Evolutionary conservation across 2,888 invertebrate genomes (phyloP).

Genomic region (Plutella xylostella): DNA sequence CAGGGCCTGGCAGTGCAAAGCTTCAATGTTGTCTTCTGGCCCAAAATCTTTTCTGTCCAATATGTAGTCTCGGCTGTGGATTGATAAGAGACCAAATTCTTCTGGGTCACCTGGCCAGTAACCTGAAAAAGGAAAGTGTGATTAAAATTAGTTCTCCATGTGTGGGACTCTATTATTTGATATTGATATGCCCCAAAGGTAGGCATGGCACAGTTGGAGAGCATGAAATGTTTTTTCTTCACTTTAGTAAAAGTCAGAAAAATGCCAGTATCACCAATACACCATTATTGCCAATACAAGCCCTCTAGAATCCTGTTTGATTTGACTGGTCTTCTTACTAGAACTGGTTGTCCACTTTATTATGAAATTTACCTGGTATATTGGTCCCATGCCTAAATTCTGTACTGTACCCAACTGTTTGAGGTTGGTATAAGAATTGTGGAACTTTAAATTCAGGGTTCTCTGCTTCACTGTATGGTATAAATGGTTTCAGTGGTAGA

Average conservation of each 20-base stretch:
- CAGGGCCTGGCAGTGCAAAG: constrained; percentile 80
- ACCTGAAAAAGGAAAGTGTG: constrained; percentile 72
- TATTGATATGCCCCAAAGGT: constrained; percentile 4
- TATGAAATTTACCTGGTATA: constrained; percentile 73
- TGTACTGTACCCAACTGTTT: constrained; percentile 67
- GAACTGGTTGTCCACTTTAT: too few species aligned
- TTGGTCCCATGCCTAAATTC: constrained; percentile 75
- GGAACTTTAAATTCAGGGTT: constrained; percentile 70
- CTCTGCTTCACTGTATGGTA: constrained; percentile 65
- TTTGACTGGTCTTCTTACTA: too few species aligned
- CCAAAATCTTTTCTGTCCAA: constrained; percentile 58
- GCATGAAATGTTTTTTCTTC: too few species aligned
- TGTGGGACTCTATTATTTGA: neutral
- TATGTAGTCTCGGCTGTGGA: constrained; percentile 75
- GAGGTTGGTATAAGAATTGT: constrained; percentile 71
- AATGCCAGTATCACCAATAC: too few species aligned
- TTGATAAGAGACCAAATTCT: constrained; percentile 84
- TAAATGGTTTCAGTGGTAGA: constrained; percentile 75
- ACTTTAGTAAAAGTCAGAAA: too few species aligned
- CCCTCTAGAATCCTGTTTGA: too few species aligned
- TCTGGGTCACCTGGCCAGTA: constrained; percentile 86
- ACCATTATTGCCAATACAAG: too few species aligned
- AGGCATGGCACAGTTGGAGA: too few species aligned
- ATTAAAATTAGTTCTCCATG: neutral
- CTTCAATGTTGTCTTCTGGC: constrained; percentile 69